phyloP scores from a whole-genome alignment of 2,797 vertebrate species.

The Cyprinodon diabolis region DNA sequence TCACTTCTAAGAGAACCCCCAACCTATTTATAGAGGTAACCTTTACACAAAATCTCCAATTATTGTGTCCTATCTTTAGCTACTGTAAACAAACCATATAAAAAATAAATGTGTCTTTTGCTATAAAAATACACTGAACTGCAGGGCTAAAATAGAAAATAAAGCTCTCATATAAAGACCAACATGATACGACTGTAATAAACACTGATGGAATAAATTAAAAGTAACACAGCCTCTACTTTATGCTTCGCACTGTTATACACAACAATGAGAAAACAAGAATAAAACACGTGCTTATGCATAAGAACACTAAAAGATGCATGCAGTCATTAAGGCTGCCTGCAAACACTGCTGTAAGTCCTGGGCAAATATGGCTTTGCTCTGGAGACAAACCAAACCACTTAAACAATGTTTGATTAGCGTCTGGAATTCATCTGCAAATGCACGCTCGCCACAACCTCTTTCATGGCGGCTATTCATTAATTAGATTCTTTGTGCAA shows the following conservation, averaged over 20 bases:
- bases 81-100: neutral
- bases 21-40: too few relatives aligned
- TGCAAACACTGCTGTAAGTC: conserved; percentile 56
- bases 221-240: conserved; percentile 22
- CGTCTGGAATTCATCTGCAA: conserved; percentile 90
- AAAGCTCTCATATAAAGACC: neutral
- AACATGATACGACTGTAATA: neutral
- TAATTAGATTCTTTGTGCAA: conserved; percentile 97
- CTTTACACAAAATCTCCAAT: neutral
- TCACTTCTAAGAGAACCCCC: neutral
- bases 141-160: neutral
- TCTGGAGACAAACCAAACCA: conserved; percentile 67
- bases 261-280: neutral
- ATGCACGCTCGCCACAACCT: conserved; percentile 88
- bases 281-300: conserved; percentile 4
- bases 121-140: neutral
- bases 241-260: conserved; percentile 8
- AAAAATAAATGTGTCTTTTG: neutral
- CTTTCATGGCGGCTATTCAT: conserved; percentile 91
- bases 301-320: conserved; percentile 37
- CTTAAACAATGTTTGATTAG: conserved; percentile 88
- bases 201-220: conserved; percentile 11
- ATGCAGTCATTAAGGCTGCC: conserved; percentile 57
- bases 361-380: conserved; percentile 55
- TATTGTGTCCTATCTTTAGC: neutral